Conservation (phyloP, 2,797 vertebrate species). For the Tympanoctomys barrerae region DNA sequence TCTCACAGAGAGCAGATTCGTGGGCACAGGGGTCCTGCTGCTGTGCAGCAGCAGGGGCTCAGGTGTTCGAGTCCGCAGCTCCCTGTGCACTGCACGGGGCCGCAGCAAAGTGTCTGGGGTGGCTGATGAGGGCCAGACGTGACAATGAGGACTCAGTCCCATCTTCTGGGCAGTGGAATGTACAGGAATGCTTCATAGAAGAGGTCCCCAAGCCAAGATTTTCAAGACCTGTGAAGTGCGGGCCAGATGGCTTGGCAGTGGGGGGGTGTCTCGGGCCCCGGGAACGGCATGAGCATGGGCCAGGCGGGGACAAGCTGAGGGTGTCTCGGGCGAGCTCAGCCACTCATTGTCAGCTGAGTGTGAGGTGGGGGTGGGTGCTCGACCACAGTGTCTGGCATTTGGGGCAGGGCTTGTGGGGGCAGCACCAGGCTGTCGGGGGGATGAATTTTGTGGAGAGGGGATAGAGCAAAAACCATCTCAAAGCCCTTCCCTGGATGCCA, state of each 20-base stretch:
- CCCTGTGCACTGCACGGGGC: rapidly evolving
- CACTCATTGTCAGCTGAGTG: neutral
- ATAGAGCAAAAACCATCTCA: neutral
- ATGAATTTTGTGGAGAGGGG: neutral
- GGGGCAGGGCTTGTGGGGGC: neutral
- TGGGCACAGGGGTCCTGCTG: no score
- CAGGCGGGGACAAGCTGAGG: rapidly evolving
- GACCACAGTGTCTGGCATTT: neutral
- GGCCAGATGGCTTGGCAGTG: neutral
- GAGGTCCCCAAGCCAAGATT: neutral
- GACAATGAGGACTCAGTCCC: neutral
- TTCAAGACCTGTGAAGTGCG: rapidly evolving
- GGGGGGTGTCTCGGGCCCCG: neutral
- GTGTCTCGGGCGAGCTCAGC: neutral
- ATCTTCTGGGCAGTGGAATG: no score
- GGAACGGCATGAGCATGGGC: neutral
- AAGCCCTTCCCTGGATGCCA: neutral
- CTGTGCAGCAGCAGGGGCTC: rapidly evolving
- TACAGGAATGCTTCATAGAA: neutral
- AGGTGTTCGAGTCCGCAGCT: neutral
- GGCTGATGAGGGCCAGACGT: rapidly evolving
- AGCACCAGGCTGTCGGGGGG: neutral
- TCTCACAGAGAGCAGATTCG: neutral
- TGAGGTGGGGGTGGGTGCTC: rapidly evolving
- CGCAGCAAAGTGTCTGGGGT: rapidly evolving